Evolutionary conservation across 2,113 vertebrate species (phyloP), one percentile per base, ranked within the genome.

Genomic region (Mirza zaza): DNA sequence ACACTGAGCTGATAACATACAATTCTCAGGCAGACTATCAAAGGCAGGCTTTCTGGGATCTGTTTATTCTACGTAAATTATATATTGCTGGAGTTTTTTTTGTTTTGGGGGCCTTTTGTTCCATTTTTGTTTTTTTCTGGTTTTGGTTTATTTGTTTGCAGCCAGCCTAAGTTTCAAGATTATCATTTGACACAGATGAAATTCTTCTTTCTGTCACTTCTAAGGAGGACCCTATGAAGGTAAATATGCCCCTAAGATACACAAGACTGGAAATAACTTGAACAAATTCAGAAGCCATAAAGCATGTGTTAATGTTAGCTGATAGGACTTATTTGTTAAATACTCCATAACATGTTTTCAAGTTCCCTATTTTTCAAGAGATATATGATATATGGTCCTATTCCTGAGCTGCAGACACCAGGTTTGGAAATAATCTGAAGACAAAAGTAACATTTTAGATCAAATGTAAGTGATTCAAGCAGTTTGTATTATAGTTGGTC

Each of bases 291-390:
- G 36, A 92, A 88, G 23, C 10, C 27, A 68, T 73, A 61, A 87
- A 84, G 11, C 32, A 94, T 83, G 39, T 84, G 29, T 59, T n/a
- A 18, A 79, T 91, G 76, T n/a, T n/a, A 15, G 29, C 50, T 92
- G 23, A n/a, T 63, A 27, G 32, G 12, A 76, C 8, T 50, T 92
- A 36, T 48, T 73, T 94, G 17, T 57, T 42, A 85, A 90, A 81
- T 82, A 50, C 0, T 85, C 9, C 48, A 90, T 39, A 80, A 59
- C 34, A 57, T 50, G 14, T 82, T 82, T 86, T n/a, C 12, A 95
- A 84, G 36, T 27, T 45, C 5, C 8, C 50, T 73, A 90, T 21
- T 63, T 87, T 88, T 34, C 79, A 86, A 82, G 57, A 65, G 10
- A 50, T 77, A 55, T 32, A 8, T 75, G 86, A 48, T 77, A 39